A percentile compares a stretch with the other conserved stretches of the same genome.
Conservation (phyloP, 2,113 vertebrate species). For the Psittacus erithacus region DNA sequence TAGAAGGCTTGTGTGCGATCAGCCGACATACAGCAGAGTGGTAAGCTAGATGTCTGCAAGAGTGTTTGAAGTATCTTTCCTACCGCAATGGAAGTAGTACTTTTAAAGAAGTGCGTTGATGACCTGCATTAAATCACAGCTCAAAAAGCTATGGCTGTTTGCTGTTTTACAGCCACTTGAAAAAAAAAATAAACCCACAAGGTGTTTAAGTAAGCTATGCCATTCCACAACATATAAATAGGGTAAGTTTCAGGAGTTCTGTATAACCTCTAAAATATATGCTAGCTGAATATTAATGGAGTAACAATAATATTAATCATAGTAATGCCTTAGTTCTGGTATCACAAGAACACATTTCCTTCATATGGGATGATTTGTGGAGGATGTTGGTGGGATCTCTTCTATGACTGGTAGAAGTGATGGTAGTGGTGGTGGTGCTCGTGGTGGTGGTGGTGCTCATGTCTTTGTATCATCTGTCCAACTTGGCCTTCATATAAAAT, state of each 20-base stretch:
- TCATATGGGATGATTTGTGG: slow-evolving; percentile 53
- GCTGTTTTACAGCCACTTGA: slow-evolving; percentile 50
- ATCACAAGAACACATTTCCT: slow-evolving; percentile 53
- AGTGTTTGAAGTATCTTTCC: slow-evolving; percentile 55
- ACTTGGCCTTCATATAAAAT: slow-evolving; percentile 90
- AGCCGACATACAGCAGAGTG: slow-evolving; percentile 48
- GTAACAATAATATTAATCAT: slow-evolving; percentile 76
- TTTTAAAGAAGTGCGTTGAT: slow-evolving; percentile 54
- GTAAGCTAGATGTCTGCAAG: slow-evolving; percentile 34
- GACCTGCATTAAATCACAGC: slow-evolving; percentile 50
- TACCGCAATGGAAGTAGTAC: slow-evolving; percentile 30
- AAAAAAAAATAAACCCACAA: slow-evolving; percentile 36
- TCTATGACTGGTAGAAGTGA: slow-evolving; percentile 97
- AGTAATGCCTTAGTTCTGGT: slow-evolving; percentile 62
- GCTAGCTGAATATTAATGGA: slow-evolving; percentile 77
- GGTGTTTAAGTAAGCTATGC: slow-evolving; percentile 67
- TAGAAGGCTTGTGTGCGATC: slow-evolving; percentile 57
- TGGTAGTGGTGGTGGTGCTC: slow-evolving; percentile 99
- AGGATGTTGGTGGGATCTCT: not conserved
- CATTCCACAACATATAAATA: slow-evolving; percentile 80
- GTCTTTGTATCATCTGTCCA: slow-evolving; percentile 93
- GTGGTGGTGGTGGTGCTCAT: slow-evolving; percentile 97
- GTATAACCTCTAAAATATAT: slow-evolving; percentile 75
- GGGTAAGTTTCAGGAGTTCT: slow-evolving; percentile 72
- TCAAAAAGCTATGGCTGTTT: slow-evolving; percentile 44